Conservation (phyloP, 2,888 invertebrate species). For the Athalia cordata region DNA sequence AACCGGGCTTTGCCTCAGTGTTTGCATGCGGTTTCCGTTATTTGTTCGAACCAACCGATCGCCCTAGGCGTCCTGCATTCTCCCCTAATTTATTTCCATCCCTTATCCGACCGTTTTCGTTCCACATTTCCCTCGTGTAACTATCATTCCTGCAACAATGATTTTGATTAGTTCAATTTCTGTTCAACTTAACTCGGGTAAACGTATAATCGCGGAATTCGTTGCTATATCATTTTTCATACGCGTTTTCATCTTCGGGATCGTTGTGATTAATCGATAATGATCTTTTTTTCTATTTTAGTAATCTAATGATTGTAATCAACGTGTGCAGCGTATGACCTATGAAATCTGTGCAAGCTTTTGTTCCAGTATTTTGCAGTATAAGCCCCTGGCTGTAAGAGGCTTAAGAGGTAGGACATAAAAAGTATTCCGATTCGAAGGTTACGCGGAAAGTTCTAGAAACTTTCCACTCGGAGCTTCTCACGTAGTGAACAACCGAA, state of each 20-base stretch:
- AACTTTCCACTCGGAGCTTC: background rate
- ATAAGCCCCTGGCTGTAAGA: no score
- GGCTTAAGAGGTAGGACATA: no score
- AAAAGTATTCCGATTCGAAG: no score
- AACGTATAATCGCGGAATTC: background rate
- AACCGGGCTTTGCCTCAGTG: constrained; percentile 9
- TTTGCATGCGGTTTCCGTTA: constrained; percentile 52
- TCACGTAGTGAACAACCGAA: background rate
- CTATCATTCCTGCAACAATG: background rate
- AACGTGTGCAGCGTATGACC: no score
- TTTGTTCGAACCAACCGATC: constrained; percentile 49
- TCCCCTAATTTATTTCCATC: constrained; percentile 53
- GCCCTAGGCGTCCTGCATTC: constrained; percentile 52
- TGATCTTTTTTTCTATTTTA: no score
- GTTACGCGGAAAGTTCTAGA: background rate
- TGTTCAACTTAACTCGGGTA: background rate
- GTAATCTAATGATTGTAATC: no score
- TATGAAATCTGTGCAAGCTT: no score
- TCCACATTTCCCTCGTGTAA: constrained; percentile 9
- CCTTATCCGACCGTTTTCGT: constrained; percentile 42
- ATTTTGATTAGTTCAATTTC: constrained; percentile 37
- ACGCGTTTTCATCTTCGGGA: background rate
- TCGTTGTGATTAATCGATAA: background rate
- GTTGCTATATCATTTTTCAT: background rate
- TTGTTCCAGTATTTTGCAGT: no score